phyloP scores from a whole-genome alignment of 2,113 vertebrate genomes.

The Mixornis gularis region DNA sequence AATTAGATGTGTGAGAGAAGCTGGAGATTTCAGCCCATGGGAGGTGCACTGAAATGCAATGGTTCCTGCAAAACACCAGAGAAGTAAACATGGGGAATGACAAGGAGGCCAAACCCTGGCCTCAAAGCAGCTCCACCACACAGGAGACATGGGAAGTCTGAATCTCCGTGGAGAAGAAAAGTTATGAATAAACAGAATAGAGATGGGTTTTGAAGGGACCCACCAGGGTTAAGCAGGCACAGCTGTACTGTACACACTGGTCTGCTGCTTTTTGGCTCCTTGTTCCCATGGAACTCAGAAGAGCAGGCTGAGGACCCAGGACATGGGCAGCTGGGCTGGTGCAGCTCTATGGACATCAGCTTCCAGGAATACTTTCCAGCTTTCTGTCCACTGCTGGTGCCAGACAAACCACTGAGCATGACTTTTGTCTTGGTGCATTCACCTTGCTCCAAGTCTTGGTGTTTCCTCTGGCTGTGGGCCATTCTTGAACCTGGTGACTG shows the following conservation, averaged over 20 bases:
- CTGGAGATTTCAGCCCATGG: not conserved
- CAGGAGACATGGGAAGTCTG: rapidly evolving
- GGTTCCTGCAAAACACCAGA: not conserved
- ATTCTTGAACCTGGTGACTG: not conserved
- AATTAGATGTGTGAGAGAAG: not conserved
- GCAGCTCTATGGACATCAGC: not conserved
- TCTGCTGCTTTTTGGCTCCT: not conserved
- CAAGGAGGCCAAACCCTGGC: rapidly evolving
- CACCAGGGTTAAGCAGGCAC: not conserved
- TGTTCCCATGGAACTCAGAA: not conserved
- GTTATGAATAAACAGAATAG: not conserved
- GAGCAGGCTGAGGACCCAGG: rapidly evolving
- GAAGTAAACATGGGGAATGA: not conserved
- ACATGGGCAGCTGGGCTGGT: rapidly evolving
- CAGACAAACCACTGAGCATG: not conserved
- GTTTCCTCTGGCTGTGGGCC: not conserved
- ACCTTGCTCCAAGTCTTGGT: not conserved
- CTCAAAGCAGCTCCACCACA: not conserved
- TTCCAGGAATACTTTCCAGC: not conserved
- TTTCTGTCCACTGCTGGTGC: not conserved
- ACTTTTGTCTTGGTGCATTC: not conserved
- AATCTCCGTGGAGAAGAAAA: not conserved
- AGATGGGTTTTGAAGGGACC: not conserved
- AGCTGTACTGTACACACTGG: too few relatives aligned
- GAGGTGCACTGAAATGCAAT: too few relatives aligned